Conservation (phyloP, 2,888 invertebrate species). For the Idaea biselata region DNA sequence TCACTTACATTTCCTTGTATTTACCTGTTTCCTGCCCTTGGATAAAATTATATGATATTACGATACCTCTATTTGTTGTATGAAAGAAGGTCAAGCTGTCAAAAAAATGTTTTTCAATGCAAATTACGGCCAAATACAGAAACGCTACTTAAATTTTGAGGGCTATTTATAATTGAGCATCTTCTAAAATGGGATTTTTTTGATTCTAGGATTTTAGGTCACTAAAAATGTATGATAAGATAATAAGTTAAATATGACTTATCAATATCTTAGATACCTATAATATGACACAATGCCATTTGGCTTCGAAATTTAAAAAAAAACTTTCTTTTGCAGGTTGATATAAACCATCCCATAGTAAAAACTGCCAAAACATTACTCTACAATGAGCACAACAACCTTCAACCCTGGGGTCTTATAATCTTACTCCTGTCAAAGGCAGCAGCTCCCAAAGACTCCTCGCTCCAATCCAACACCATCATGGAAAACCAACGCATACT, state of each 20-base stretch:
- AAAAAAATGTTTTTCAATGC: neutral
- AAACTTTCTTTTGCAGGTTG: slow-evolving; percentile 72
- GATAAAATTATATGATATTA: neutral
- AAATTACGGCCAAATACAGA: neutral
- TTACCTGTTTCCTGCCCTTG: slow-evolving; percentile 1
- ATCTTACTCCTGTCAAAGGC: slow-evolving; percentile 91
- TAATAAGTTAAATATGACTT: no score
- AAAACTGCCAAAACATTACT: slow-evolving; percentile 91
- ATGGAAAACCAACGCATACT: slow-evolving; percentile 74
- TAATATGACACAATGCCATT: no score
- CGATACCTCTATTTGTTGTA: neutral
- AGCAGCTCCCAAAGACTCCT: slow-evolving; percentile 74
- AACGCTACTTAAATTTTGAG: no score
- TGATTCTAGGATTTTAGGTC: no score
- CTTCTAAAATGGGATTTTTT: no score
- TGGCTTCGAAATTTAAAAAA: neutral
- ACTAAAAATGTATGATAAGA: no score
- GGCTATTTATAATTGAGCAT: no score
- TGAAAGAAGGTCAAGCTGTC: neutral
- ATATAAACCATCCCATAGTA: slow-evolving; percentile 91
- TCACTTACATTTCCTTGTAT: slow-evolving; percentile 7
- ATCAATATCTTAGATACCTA: no score
- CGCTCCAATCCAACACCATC: slow-evolving; percentile 80
- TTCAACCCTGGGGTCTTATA: slow-evolving; percentile 92
- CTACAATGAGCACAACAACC: slow-evolving; percentile 89